phyloP scores from a whole-genome alignment of 2,113 vertebrate species.

The Amazona vittata region DNA sequence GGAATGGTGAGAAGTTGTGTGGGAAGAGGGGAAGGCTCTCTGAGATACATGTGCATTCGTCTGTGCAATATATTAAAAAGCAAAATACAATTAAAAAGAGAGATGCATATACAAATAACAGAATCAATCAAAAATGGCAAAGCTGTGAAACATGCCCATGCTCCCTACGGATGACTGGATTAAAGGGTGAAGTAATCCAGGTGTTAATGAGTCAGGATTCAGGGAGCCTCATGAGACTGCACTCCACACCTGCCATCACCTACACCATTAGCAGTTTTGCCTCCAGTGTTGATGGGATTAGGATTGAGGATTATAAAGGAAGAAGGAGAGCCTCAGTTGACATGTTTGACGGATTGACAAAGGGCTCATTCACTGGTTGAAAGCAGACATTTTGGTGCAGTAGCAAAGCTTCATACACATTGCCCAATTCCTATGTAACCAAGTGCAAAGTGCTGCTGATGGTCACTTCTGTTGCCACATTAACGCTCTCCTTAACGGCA shows the following conservation, averaged over 20 bases:
- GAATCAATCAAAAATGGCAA: not conserved
- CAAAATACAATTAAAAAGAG: not conserved
- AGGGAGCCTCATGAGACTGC: fast-evolving
- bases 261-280: not conserved
- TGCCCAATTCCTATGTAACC: fast-evolving
- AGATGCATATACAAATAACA: not conserved
- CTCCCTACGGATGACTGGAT: not conserved
- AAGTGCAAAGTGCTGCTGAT: not conserved
- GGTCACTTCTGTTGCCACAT: not conserved
- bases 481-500: not conserved
- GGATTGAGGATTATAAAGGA: not conserved
- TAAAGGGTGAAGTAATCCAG: not conserved
- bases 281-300: not conserved
- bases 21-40: not conserved
- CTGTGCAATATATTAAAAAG: not conserved
- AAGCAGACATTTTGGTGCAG: not conserved
- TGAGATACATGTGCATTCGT: not conserved
- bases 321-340: not conserved
- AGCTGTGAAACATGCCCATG: not conserved
- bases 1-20: not conserved
- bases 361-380: fast-evolving
- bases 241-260: fast-evolving
- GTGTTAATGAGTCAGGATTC: not conserved
- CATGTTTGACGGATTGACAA: not conserved
- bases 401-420: not conserved